Conservation (phyloP, 1,140 invertebrate genomes). For the Paraescarpia echinospica region DNA sequence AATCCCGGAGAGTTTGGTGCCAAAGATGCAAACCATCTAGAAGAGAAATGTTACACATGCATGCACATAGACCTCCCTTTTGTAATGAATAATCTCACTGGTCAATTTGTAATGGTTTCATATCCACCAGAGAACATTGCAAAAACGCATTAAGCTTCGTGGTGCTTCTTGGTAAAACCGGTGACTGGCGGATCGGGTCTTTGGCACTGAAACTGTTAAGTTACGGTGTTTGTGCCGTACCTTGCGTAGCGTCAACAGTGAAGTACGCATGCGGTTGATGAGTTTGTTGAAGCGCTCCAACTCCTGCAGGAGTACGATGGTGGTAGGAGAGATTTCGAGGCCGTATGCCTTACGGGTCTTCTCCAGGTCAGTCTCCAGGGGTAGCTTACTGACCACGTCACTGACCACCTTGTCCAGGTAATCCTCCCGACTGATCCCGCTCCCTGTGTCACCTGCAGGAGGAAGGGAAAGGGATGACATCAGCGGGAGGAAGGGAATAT, state of each 20-base stretch:
- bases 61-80: too few species aligned
- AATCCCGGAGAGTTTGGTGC: too few species aligned
- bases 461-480: not conserved
- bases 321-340: slow-evolving; percentile 74
- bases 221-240: slow-evolving; percentile 50
- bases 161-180: too few species aligned
- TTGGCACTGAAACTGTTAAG: too few species aligned
- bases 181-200: too few species aligned
- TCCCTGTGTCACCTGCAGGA: slow-evolving; percentile 40
- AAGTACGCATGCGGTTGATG: slow-evolving; percentile 71
- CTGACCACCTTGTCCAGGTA: slow-evolving; percentile 76
- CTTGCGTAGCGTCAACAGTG: slow-evolving; percentile 73
- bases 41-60: too few species aligned
- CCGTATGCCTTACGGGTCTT: slow-evolving; percentile 77
- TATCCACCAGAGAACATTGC: too few species aligned
- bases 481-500: not conserved
- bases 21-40: too few species aligned
- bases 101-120: too few species aligned
- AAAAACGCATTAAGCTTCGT: too few species aligned
- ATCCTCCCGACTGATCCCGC: slow-evolving; percentile 62
- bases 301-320: slow-evolving; percentile 85
- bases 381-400: slow-evolving; percentile 72
- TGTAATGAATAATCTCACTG: too few species aligned
- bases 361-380: slow-evolving; percentile 73
- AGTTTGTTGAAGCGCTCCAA: slow-evolving; percentile 82